Percentiles rank a stretch among this genome's conserved stretches.
These are phyloP conservation scores for Otocyon megalotis DNA, from an alignment of 2,113 vertebrate species.

Conservation along the genomic window DNA sequence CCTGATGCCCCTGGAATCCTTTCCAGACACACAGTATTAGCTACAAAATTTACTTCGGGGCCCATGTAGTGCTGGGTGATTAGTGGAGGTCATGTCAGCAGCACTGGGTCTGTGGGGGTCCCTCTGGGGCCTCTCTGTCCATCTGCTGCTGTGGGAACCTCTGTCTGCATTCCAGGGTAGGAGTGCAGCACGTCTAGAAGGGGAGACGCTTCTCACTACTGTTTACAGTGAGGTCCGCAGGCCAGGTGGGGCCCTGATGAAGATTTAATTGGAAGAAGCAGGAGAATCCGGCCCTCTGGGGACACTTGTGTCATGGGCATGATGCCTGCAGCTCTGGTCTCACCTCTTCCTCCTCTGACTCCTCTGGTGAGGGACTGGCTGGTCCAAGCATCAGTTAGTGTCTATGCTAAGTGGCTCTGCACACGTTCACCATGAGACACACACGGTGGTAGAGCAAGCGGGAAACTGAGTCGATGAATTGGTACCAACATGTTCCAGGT, in stretches of 20 bases:
- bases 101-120: fast-evolving
- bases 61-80: neutral
- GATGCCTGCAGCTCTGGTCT: neutral
- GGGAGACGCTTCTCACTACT: neutral
- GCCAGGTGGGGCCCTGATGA: neutral
- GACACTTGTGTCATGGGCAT: neutral
- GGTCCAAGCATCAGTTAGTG: no score
- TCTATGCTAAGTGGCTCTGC: no score
- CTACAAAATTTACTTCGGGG: neutral
- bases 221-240: neutral
- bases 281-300: neutral
- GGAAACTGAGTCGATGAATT: no score
- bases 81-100: neutral
- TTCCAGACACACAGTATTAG: no score
- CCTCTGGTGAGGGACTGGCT: no score
- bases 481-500: no score
- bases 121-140: no score
- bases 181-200: neutral
- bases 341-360: neutral
- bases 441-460: no score
- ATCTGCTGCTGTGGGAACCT: neutral
- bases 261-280: neutral
- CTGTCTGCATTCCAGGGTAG: neutral
- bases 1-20: neutral
- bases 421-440: no score